Evolutionary conservation across 1,140 invertebrate genomes (phyloP).

Genomic region (Aphis gossypii): DNA sequence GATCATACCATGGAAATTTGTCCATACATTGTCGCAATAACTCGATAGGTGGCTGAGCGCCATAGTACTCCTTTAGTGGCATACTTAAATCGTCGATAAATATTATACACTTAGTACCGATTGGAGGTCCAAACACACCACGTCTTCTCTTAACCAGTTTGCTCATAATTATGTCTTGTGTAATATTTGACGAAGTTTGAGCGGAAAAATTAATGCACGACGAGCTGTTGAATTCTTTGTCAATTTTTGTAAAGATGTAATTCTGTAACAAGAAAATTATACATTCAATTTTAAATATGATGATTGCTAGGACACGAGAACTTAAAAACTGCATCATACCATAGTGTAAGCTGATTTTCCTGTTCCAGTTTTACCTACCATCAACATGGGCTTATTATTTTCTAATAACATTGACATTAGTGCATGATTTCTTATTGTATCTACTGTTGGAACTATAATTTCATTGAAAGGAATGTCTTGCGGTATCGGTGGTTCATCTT

Average conservation of each 20-base stretch:
- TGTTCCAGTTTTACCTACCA: constrained; percentile 91
- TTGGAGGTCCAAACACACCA: constrained; percentile 88
- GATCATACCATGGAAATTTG: constrained; percentile 90
- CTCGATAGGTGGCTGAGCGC: constrained; percentile 92
- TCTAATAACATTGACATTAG: constrained; percentile 81
- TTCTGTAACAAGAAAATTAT: constrained; percentile 66
- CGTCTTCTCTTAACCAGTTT: constrained; percentile 43
- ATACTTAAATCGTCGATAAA: constrained; percentile 96
- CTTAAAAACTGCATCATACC: constrained; percentile 62
- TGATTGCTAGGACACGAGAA: neutral
- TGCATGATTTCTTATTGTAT: constrained; percentile 82
- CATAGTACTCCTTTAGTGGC: constrained; percentile 85
- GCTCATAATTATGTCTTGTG: constrained; percentile 83
- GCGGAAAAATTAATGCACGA: constrained; percentile 92
- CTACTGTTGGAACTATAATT: constrained; percentile 90
- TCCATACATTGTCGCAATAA: constrained; percentile 90
- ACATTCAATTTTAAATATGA: neutral
- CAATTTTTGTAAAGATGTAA: constrained; percentile 82
- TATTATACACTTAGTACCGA: constrained; percentile 88
- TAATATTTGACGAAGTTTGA: constrained; percentile 91
- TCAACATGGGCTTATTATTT: constrained; percentile 81
- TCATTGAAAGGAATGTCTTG: constrained; percentile 91
- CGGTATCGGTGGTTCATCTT: constrained; percentile 79
- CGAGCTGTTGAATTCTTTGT: constrained; percentile 81
- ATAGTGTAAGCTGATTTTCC: constrained; percentile 87